Evolutionary conservation across 2,113 vertebrate genomes (phyloP).

Genomic region (Phycodurus eques): DNA sequence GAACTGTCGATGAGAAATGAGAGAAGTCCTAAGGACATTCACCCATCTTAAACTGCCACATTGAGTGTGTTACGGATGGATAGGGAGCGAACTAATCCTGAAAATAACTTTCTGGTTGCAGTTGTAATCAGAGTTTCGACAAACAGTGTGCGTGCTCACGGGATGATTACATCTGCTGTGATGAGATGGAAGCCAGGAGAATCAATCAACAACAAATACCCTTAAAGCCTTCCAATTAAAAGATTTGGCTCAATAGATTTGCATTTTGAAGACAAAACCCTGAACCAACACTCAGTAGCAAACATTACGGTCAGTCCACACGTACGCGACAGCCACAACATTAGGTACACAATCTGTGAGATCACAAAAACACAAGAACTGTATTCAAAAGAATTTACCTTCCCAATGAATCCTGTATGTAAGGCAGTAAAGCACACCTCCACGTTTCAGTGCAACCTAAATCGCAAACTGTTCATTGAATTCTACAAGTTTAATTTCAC

Average conservation of each 20-base stretch:
- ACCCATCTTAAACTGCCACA: neutral
- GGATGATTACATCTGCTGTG: constrained; percentile 30
- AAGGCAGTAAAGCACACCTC: no score
- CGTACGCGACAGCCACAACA: neutral
- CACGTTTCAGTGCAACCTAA: no score
- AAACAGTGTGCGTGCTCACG: constrained; percentile 17
- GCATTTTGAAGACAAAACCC: neutral
- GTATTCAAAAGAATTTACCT: no score
- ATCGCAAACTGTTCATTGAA: no score
- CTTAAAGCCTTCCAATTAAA: constrained; percentile 29
- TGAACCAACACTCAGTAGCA: no score
- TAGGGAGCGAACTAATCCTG: neutral
- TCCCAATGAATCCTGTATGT: no score
- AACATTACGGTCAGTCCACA: no score
- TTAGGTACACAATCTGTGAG: neutral
- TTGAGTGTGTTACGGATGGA: neutral
- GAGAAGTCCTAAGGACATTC: neutral
- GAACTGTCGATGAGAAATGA: neutral
- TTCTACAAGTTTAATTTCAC: no score
- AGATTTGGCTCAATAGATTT: constrained; percentile 23
- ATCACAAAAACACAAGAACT: no score
- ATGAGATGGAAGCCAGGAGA: constrained; percentile 2
- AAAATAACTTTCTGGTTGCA: neutral
- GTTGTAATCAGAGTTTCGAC: constrained; percentile 31
- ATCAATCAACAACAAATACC: constrained; percentile 4